Evolutionary conservation across 2,888 invertebrate genomes (phyloP), one percentile per base, ranked within the genome.

Genomic region (Eupithecia dodoneata): DNA sequence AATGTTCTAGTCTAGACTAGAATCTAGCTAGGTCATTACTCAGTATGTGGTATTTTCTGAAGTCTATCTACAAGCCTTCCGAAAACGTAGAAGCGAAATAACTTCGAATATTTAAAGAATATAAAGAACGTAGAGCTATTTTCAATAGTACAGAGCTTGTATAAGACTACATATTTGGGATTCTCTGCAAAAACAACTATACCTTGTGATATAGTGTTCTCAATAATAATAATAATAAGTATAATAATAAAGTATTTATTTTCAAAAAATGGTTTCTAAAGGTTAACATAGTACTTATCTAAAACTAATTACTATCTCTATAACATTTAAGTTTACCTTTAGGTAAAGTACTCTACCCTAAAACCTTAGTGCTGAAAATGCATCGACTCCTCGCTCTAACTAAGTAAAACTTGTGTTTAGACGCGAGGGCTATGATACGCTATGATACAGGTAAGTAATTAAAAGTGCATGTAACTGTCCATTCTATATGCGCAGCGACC

Each of bases 401-500:
- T n/a, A n/a, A n/a, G n/a, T n/a, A n/a, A n/a, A n/a, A n/a, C n/a
- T n/a, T n/a, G n/a, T n/a, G n/a, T n/a, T n/a, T n/a, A n/a, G n/a
- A n/a, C n/a, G n/a, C n/a, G n/a, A n/a, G n/a, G n/a, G n/a, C n/a
- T n/a, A n/a, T n/a, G n/a, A n/a, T n/a, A n/a, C n/a, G n/a, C n/a
- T n/a, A n/a, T 69, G 44, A 69, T n/a, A 4, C 15, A 15, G 42
- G 44, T n/a, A 65, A 71, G 18, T 47, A 7, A 49, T 42, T 71
- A 15, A 74, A 74, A 83, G 84, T 81, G 80, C 78, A 84, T 82
- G 81, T 83, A 75, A 74, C 74, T 69, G 76, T 80, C 81, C 77
- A 82, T 83, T 83, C 82, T 83, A 84, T 83, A 82, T 83, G 81
- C 81, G 81, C 82, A 81, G 84, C 78, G 76, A 82, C 81, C 81